Conservation (phyloP, 37 sponge, comb jelly and placozoan genomes). For the Theonella swinhoei region DNA sequence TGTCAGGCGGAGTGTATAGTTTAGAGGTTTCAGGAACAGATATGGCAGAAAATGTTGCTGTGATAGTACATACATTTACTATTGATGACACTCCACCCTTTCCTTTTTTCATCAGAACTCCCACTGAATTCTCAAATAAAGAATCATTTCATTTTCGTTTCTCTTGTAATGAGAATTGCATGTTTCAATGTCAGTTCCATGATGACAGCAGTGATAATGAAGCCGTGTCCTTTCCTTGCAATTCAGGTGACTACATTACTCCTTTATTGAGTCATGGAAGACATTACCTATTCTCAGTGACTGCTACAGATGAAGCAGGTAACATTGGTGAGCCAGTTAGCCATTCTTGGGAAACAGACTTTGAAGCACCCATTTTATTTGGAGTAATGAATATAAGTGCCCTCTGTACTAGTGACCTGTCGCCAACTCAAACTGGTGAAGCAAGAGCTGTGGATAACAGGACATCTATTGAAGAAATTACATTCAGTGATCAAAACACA, state of each 20-base stretch:
- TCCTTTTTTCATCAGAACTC: neutral
- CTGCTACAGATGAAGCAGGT: constrained; percentile 38
- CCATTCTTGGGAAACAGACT: constrained; percentile 38
- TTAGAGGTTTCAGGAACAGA: constrained; percentile 22
- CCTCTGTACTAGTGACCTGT: constrained; percentile 11
- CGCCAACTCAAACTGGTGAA: constrained; percentile 7
- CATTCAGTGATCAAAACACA: constrained; percentile 5
- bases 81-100: constrained; percentile 28
- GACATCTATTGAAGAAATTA: neutral
- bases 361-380: constrained; percentile 12
- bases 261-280: too few relatives aligned
- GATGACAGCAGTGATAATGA: too few relatives aligned
- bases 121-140: constrained; percentile 4
- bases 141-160: neutral
- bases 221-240: too few relatives aligned
- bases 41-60: constrained; percentile 1
- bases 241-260: too few relatives aligned
- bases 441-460: constrained; percentile 18
- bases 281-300: neutral
- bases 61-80: constrained; percentile 7
- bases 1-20: too few relatives aligned
- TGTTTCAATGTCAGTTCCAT: too few relatives aligned
- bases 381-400: neutral
- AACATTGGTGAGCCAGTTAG: neutral
- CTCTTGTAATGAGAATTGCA: constrained; percentile 28